These are phyloP conservation scores for Phrynosoma blainvillii DNA, from an alignment of 2,113 vertebrate species.

Conservation along the genomic window DNA sequence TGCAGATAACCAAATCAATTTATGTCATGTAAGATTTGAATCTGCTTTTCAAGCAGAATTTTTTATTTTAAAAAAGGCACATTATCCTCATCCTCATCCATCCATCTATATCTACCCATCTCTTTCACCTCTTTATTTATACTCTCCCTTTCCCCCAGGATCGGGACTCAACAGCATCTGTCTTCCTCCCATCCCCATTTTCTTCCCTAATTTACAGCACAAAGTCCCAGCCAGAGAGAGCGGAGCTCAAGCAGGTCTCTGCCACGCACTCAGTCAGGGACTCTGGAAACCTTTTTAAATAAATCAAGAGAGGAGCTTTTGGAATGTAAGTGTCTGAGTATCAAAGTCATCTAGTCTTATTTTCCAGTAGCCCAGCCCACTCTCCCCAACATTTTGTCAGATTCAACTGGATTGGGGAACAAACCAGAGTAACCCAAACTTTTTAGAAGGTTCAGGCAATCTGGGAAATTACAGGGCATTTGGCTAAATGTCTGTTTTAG, in stretches of 20 bases:
- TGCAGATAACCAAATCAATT: too few relatives aligned
- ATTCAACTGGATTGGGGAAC: not conserved
- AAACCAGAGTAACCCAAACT: too few relatives aligned
- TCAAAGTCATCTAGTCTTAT: not conserved
- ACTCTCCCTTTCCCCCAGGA: too few relatives aligned
- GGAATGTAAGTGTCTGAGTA: constrained; percentile 79
- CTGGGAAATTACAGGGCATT: not conserved
- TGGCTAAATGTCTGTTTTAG: not conserved
- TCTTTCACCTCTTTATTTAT: too few relatives aligned
- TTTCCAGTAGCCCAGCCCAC: not conserved
- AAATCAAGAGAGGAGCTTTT: constrained; percentile 82
- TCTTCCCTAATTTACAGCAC: not conserved
- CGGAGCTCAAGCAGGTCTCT: not conserved
- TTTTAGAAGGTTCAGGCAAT: not conserved
- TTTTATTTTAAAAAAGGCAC: too few relatives aligned
- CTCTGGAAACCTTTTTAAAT: constrained; percentile 51
- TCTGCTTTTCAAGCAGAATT: too few relatives aligned
- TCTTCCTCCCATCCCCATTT: too few relatives aligned
- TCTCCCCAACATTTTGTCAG: not conserved
- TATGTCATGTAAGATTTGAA: too few relatives aligned
- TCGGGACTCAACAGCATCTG: too few relatives aligned
- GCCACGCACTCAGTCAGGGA: not conserved
- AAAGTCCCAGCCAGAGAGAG: not conserved
- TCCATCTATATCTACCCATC: too few relatives aligned
- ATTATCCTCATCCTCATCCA: too few relatives aligned